Base-by-base conservation (phyloP, 2,113 vertebrate species). In the Reinhardtius hippoglossoides region DNA sequence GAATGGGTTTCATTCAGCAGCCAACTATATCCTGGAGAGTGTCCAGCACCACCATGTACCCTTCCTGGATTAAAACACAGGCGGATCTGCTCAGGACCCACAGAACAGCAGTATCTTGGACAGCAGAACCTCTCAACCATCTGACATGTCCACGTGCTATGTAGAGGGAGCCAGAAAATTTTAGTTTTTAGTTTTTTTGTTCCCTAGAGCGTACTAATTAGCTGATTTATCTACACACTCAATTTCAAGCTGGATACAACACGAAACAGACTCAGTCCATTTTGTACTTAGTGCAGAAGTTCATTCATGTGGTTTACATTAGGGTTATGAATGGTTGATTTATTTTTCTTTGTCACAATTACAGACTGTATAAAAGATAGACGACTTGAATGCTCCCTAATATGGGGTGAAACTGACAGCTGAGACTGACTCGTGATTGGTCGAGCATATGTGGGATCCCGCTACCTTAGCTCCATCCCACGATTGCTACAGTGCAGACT, bases 21-120 rank as follows among this genome's bases (percentile, higher is more conserved):
- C 80, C 81, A 87, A 88, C 35, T 80, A 66, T 57, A 81, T 71
- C 26, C 76, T 87, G 89, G 88, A 88, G 26, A 9, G 58, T 0
- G 7, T 74, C 88, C 91, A 88, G 79, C 66, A 70, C 62, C 76
- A 67, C 55, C 48, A 61, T 81, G 83, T 58, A 67, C 70, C 64
- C 88, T 89, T 89, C 83, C 86, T 89, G 91, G 86, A 91, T 88
- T 85, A 84, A 89, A 91, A 87, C 66, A 83, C 3, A 9, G 67
- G 67, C 83, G 82, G 80, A 78, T 82, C 88, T 87, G 78, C 66
- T 81, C 74, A 69, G 78, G 74, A 74, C 63, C 81, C 76, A 82
- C 82, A 66, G 60, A 90, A 84, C 85, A 91, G 90, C 87, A 88
- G 90, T 88, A 78, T 85, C 71, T 71, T 91, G 90, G 86, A 92